Base-by-base conservation (phyloP, 2,113 vertebrate species). In the Pogonocichla stellata region DNA sequence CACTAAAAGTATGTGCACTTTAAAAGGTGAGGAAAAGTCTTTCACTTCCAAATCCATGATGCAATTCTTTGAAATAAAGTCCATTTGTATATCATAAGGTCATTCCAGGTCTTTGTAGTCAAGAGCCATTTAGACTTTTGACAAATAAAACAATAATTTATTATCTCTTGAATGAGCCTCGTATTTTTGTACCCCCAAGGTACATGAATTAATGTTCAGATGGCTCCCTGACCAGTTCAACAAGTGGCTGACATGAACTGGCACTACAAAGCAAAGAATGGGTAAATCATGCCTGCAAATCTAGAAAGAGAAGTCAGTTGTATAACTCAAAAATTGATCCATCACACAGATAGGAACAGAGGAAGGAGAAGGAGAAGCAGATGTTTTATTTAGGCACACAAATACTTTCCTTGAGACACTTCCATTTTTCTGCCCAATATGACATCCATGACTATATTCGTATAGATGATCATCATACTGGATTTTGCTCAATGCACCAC, bases 261-360 rank as follows among this genome's bases (percentile, higher is more conserved):
- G 4, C 22, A 34, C 53, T 65, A 26, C 72, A 74, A 82, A 80
- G 38, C n/a, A 61, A 93, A 80, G 48, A 71, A 61, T 26, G 40
- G 48, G 38, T 43, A 67, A 62, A 61, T 78, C 36, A 62, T 2
- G 38, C 42, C 33, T 70, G 48, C 14, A 80, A 91, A n/a, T 19
- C 34, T 34, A 51, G 43, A 50, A 56, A 62, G 2, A 45, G 8
- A 60, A 47, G 9, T 56, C 29, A 77, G 2, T 58, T 47, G 9
- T 2, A 0, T 38, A 38, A 23, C 34, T 86, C 48, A 80, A 14
- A 69, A 61, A 45, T 78, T 3, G 8, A 6, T 17, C 38, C 34
- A 20, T 38, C n/a, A 6, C 23, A 57, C 8, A 29, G 19, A 16
- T 0, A 13, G 28, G 16, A 45, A 19, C 1, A 81, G 14, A 65